Evolutionary conservation across 2,797 vertebrate genomes (phyloP).

Genomic region (Sylvia borin): DNA sequence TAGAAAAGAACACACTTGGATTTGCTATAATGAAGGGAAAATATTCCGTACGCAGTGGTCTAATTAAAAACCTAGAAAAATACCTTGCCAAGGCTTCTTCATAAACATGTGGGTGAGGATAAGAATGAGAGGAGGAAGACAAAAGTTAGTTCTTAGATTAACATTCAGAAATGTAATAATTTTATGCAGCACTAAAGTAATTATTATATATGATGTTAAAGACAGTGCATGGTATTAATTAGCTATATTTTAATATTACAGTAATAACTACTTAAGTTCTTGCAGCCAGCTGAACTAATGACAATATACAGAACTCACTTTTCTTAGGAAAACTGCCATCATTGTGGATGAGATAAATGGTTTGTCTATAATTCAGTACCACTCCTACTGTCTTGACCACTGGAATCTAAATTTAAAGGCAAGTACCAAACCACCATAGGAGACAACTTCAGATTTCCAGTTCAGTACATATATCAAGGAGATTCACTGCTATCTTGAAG

Average conservation of each 20-base stretch:
- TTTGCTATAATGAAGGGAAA: conserved; percentile 12
- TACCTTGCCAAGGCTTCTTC: background rate
- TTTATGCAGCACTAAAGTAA: background rate
- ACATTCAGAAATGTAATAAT: background rate
- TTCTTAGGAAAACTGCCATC: background rate
- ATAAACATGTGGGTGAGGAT: background rate
- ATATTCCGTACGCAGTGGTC: background rate
- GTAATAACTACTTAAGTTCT: background rate
- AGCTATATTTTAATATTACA: background rate
- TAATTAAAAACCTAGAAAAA: conserved; percentile 30
- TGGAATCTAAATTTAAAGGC: background rate
- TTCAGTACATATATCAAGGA: background rate
- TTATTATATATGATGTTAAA: background rate
- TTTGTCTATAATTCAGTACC: background rate
- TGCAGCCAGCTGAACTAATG: background rate
- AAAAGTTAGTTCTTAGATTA: conserved; percentile 7
- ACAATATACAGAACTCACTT: background rate
- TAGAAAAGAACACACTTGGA: background rate
- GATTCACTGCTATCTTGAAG: background rate
- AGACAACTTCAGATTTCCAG: background rate
- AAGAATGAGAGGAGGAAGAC: background rate
- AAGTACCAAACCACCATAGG: background rate
- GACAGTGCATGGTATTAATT: background rate
- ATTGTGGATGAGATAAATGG: background rate
- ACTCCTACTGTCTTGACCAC: background rate